A percentile compares a stretch with the other conserved stretches of the same genome.
Conservation (phyloP, 2,113 vertebrate genomes). For the Podiceps cristatus region DNA sequence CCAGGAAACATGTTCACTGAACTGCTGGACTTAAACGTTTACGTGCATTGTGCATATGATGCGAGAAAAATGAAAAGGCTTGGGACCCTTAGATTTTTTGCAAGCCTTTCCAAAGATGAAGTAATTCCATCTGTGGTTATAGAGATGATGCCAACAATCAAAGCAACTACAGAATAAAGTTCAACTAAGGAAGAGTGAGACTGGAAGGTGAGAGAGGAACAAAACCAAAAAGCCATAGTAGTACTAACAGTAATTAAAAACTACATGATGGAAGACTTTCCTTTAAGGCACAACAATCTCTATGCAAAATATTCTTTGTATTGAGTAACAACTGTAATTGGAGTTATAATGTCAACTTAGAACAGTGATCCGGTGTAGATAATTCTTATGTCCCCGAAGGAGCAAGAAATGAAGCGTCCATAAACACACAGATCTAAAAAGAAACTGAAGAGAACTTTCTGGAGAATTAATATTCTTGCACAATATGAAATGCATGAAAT, state of each 20-base stretch:
- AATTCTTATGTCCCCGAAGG: neutral
- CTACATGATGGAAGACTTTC: neutral
- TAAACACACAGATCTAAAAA: neutral
- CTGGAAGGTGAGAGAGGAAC: neutral
- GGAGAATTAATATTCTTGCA: neutral
- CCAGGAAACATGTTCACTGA: conserved; percentile 47
- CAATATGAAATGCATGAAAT: neutral
- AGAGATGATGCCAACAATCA: neutral
- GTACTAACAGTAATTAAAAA: neutral
- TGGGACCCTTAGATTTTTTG: neutral
- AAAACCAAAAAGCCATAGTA: neutral
- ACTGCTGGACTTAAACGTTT: neutral
- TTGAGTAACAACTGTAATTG: neutral
- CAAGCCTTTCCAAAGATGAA: neutral
- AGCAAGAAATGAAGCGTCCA: neutral
- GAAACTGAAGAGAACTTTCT: neutral
- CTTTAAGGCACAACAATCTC: neutral
- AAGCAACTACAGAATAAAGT: neutral
- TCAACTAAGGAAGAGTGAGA: neutral
- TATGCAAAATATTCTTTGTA: neutral
- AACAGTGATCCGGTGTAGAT: neutral
- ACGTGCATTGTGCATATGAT: neutral
- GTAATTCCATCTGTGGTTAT: neutral
- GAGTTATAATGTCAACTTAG: neutral
- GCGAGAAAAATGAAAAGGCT: neutral